These are phyloP conservation scores for Cassiopea andromeda DNA, from an alignment of 30 jellyfish, hydroid and myxozoan species.

Conservation along the genomic window DNA sequence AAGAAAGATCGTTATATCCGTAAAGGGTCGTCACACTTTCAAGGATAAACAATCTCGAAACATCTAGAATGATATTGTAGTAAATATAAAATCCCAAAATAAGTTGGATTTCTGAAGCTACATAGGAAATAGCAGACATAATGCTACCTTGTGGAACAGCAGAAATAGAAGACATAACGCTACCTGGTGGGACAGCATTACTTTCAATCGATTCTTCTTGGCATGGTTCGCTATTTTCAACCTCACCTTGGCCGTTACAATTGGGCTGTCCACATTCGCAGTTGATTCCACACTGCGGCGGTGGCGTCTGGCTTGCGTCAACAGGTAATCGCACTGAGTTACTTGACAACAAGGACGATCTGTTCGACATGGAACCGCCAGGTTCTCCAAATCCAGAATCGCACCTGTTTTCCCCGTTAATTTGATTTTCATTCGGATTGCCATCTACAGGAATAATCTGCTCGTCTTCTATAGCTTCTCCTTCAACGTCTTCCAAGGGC, in stretches of 20 bases:
- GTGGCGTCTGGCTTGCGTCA: constrained; percentile 16
- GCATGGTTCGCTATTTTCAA: neutral
- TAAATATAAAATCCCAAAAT: too few relatives aligned
- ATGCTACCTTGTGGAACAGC: too few relatives aligned
- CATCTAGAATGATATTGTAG: too few relatives aligned
- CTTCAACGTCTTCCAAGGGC: constrained; percentile 34
- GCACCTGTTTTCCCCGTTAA: constrained; percentile 53
- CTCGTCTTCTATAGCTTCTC: constrained; percentile 2
- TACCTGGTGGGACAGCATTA: neutral
- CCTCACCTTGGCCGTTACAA: constrained; percentile 33
- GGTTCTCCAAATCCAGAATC: constrained; percentile 76
- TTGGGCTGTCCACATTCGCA: constrained; percentile 57
- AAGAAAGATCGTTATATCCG: too few relatives aligned
- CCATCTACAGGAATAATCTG: neutral
- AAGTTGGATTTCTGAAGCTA: too few relatives aligned
- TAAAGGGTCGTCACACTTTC: too few relatives aligned
- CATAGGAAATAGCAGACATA: too few relatives aligned
- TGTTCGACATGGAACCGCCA: constrained; percentile 58
- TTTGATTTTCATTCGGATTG: neutral
- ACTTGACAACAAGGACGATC: constrained; percentile 43
- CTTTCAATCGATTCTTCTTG: neutral
- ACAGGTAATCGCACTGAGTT: constrained; percentile 55
- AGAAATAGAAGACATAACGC: too few relatives aligned
- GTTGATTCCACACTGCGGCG: constrained; percentile 2
- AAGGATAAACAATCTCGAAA: too few relatives aligned